Percentiles rank a stretch among this genome's conserved stretches.
These are phyloP conservation scores for Drosophila pandora DNA, from an alignment of 1,140 invertebrate genomes.

Conservation along the genomic window DNA sequence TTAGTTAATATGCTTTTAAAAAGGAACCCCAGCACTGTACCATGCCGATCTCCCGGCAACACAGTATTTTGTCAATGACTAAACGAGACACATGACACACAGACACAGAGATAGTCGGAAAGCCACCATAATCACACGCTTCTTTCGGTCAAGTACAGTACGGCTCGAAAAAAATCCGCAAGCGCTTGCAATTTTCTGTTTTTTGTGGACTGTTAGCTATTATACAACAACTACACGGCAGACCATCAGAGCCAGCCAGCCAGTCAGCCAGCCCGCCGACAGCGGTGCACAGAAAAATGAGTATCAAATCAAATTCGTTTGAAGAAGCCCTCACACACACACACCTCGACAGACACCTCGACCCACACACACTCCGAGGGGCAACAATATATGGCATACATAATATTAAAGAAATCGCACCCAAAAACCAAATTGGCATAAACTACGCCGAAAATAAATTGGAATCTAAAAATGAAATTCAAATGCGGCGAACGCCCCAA, in stretches of 20 bases:
- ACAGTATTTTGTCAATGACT: slow-evolving; percentile 35
- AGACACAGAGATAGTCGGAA: slow-evolving; percentile 2
- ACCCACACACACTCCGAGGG: background rate
- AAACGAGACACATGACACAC: slow-evolving; percentile 40
- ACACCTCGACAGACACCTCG: slow-evolving; percentile 1
- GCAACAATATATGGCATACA: slow-evolving; percentile 68
- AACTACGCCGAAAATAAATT: slow-evolving; percentile 78
- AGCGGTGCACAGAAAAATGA: slow-evolving; percentile 34
- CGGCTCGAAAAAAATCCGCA: slow-evolving; percentile 24
- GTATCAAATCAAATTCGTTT: slow-evolving; percentile 67
- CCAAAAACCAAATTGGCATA: slow-evolving; percentile 77
- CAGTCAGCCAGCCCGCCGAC: slow-evolving; percentile 8
- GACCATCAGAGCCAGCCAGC: background rate
- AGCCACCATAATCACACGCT: slow-evolving; percentile 21
- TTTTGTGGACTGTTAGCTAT: slow-evolving; percentile 29
- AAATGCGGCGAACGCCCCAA: slow-evolving; percentile 58
- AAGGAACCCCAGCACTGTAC: slow-evolving; percentile 11
- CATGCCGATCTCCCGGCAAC: no score
- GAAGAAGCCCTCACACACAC: slow-evolving; percentile 46
- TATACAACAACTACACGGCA: slow-evolving; percentile 40
- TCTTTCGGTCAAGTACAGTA: slow-evolving; percentile 48
- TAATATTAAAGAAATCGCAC: slow-evolving; percentile 76
- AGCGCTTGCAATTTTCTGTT: slow-evolving; percentile 43
- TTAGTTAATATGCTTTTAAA: slow-evolving; percentile 73
- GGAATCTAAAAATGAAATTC: slow-evolving; percentile 78